A percentile compares a stretch with the other conserved stretches of the same genome.
Evolutionary conservation across 2,797 vertebrate genomes (phyloP).

Genomic region (Chaetodon trifasciatus): DNA sequence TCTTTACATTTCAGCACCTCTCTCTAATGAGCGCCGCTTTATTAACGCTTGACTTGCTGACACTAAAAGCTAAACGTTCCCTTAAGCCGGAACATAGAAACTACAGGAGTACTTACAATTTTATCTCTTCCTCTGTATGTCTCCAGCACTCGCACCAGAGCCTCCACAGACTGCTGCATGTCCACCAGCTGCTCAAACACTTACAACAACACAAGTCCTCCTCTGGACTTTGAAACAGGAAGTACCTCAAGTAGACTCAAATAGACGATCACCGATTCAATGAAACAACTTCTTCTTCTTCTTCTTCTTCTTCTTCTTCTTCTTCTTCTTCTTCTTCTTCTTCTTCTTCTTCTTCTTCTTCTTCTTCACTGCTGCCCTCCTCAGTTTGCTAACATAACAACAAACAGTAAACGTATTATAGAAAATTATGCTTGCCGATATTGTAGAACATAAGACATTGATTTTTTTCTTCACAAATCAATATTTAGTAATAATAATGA

Average conservation of each 20-base stretch:
- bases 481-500: background rate
- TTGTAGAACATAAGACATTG: too few species aligned
- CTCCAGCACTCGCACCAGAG: constrained; percentile 87
- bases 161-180: constrained; percentile 85
- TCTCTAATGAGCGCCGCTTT: too few species aligned
- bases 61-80: background rate
- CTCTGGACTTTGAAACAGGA: constrained; percentile 79
- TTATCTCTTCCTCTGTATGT: constrained; percentile 93
- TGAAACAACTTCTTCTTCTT: background rate
- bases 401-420: too few species aligned
- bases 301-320: background rate
- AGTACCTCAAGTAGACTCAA: constrained; percentile 45
- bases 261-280: constrained; percentile 53
- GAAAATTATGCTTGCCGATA: too few species aligned
- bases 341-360: background rate
- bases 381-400: background rate
- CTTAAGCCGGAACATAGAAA: background rate
- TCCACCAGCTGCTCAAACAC: constrained; percentile 51
- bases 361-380: constrained; percentile 25
- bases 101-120: constrained; percentile 86
- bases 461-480: background rate
- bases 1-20: too few species aligned
- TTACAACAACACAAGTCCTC: background rate
- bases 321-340: background rate
- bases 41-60: too few species aligned